phyloP scores from a whole-genome alignment of 1,140 invertebrate genomes.

The Dendroctonus ponderosae region DNA sequence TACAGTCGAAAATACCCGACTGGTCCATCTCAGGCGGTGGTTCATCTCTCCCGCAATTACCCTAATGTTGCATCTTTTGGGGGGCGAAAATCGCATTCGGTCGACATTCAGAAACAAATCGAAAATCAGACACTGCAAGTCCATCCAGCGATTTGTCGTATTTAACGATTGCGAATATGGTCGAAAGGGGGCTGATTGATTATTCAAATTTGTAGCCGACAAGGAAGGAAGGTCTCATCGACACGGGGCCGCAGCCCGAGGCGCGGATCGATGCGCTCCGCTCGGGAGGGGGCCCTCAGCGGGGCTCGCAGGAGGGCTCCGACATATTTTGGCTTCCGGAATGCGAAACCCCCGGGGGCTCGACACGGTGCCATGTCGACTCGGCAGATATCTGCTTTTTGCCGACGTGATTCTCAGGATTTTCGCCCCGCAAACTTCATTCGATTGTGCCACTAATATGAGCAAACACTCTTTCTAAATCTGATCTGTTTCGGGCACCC shows the following conservation, averaged over 20 bases:
- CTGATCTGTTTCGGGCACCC: too few relatives aligned
- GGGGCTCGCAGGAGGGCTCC: constrained; percentile 14
- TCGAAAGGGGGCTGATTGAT: neutral
- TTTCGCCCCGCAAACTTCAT: too few relatives aligned
- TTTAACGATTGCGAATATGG: neutral
- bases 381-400: too few relatives aligned
- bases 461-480: too few relatives aligned
- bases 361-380: too few relatives aligned
- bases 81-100: constrained; percentile 12
- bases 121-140: neutral
- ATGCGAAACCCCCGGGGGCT: neutral
- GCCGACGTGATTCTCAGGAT: too few relatives aligned
- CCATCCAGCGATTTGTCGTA: neutral
- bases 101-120: neutral
- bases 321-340: constrained; percentile 13
- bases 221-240: constrained; percentile 1
- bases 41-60: too few relatives aligned
- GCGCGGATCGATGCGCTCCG: constrained; percentile 18
- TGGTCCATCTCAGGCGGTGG: too few relatives aligned
- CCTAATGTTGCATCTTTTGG: constrained; percentile 34
- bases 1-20: too few relatives aligned
- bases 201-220: constrained; percentile 11
- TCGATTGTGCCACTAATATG: too few relatives aligned
- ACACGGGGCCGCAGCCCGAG: constrained; percentile 1
- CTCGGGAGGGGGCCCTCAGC: constrained; percentile 15